A percentile compares a stretch with the other conserved stretches of the same genome.
Conservation (phyloP, 37 sponge, comb jelly and placozoan species). For the Beroe forskalii region DNA sequence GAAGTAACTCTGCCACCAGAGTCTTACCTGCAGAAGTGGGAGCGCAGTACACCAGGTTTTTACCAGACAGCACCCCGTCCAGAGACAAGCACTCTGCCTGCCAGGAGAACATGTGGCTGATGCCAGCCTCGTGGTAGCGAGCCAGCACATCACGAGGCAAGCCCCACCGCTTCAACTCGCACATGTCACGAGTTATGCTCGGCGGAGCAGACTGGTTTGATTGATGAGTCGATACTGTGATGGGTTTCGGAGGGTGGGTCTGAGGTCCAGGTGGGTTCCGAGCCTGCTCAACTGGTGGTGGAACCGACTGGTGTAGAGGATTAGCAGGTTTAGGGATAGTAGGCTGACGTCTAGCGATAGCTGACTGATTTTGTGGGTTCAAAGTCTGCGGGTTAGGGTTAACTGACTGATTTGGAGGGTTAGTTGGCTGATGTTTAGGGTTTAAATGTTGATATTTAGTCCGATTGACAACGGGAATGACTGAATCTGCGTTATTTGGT, state of each 20-base stretch:
- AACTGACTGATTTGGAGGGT: not conserved
- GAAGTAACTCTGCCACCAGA: conserved; percentile 90
- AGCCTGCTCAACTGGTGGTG: too few species aligned
- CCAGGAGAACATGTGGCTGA: conserved; percentile 91
- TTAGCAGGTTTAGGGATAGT: not conserved
- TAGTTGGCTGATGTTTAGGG: too few species aligned
- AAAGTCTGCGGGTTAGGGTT: not conserved
- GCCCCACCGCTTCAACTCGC: conserved; percentile 73
- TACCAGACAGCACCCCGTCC: conserved; percentile 75
- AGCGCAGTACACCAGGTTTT: conserved; percentile 92
- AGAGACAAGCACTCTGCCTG: conserved; percentile 89
- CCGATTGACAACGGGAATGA: too few species aligned
- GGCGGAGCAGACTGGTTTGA: not conserved
- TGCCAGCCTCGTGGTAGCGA: conserved; percentile 73
- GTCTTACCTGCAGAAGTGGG: conserved; percentile 99
- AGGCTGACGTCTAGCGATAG: not conserved
- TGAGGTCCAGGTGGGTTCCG: too few species aligned
- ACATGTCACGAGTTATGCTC: conserved; percentile 5
- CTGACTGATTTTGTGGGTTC: not conserved
- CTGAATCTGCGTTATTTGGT: not conserved
- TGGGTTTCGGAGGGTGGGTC: not conserved
- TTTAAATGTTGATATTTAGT: too few species aligned
- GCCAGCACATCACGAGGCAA: conserved; percentile 81
- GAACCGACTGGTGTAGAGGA: too few species aligned
- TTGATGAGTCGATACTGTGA: not conserved